A percentile compares a stretch with the other conserved stretches of the same genome.
These are phyloP conservation scores for Cyclophora albipunctata DNA, from an alignment of 2,888 invertebrate genomes.

Conservation along the genomic window DNA sequence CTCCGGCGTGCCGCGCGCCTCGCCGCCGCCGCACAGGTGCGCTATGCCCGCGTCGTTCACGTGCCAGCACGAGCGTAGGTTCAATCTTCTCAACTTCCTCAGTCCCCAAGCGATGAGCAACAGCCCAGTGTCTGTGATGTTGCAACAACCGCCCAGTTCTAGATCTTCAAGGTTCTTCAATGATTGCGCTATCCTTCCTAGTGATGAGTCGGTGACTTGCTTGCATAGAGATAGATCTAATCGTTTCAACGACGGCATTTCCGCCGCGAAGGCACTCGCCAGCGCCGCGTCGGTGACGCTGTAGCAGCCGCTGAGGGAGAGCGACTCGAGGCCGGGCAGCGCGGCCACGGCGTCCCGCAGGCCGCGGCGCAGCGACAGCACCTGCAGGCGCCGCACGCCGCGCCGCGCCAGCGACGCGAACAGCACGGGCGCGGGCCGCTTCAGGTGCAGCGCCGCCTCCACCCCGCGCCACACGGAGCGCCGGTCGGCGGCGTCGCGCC, in stretches of 20 bases:
- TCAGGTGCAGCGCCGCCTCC: constrained; percentile 91
- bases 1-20: constrained; percentile 85
- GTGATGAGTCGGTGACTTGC: constrained; percentile 93
- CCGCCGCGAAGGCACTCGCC: constrained; percentile 86
- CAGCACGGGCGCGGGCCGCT: constrained; percentile 87
- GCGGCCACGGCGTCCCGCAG: constrained; percentile 90
- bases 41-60: constrained; percentile 93
- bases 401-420: constrained; percentile 90
- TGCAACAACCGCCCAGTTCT: constrained; percentile 93
- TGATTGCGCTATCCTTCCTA: constrained; percentile 88
- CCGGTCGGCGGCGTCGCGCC: constrained; percentile 95
- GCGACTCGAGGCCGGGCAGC: constrained; percentile 88
- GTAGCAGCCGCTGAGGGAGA: constrained; percentile 95
- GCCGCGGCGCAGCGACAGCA: constrained; percentile 87
- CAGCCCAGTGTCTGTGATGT: constrained; percentile 91
- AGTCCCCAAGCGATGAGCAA: constrained; percentile 91
- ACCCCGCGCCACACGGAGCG: constrained; percentile 96
- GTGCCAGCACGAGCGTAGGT: constrained; percentile 94
- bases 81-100: constrained; percentile 86
- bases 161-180: constrained; percentile 89
- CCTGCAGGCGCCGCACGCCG: constrained; percentile 92
- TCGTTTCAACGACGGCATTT: constrained; percentile 84
- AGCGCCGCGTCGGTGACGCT: constrained; percentile 92
- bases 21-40: constrained; percentile 85
- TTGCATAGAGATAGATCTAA: constrained; percentile 94